Evolutionary conservation across 64 coral and sea anemone species (phyloP).

Genomic region (Actinia equina): DNA sequence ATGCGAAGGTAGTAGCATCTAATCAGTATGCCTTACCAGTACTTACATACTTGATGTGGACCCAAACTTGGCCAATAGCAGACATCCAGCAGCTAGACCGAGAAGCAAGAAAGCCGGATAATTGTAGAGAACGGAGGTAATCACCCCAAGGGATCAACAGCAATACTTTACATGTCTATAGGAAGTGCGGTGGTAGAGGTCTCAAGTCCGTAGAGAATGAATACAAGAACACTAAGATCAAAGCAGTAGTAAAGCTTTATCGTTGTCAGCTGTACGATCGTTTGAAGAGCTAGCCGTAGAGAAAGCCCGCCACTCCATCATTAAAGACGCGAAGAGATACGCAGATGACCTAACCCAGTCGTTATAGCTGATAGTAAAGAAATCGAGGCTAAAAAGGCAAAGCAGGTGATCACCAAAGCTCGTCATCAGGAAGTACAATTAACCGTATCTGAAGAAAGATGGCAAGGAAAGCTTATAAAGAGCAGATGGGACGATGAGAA

Average conservation of each 20-base stretch:
- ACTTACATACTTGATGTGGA: conserved; percentile 6
- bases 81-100: background rate
- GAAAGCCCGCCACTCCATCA: background rate
- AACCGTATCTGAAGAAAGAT: conserved; percentile 23
- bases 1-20: background rate
- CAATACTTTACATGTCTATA: too few species aligned
- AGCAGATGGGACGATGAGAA: conserved; percentile 42
- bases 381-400: background rate
- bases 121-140: too few species aligned
- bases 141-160: too few species aligned
- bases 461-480: conserved; percentile 41
- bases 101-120: too few species aligned
- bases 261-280: background rate
- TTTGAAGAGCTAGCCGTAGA: background rate
- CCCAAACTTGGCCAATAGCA: background rate
- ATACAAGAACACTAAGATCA: too few species aligned
- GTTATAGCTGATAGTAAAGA: background rate
- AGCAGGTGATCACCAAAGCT: background rate
- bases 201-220: too few species aligned
- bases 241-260: too few species aligned
- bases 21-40: background rate
- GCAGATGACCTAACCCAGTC: background rate
- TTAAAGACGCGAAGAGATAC: background rate
- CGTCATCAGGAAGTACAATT: background rate
- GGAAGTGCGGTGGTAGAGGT: too few species aligned